phyloP scores from a whole-genome alignment of 2,797 vertebrate genomes.

The Huso huso region DNA sequence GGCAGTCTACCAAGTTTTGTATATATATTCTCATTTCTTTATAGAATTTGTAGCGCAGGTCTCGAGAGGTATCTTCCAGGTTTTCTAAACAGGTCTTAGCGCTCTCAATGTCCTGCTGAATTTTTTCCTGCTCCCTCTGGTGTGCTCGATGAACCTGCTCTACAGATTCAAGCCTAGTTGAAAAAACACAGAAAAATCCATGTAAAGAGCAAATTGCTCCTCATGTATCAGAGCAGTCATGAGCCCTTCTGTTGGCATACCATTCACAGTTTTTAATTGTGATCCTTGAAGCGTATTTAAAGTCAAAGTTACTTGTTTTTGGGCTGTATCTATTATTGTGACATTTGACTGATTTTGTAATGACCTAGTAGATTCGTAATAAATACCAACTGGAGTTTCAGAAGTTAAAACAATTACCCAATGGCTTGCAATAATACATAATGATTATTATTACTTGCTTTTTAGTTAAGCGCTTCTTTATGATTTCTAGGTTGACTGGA shows the following conservation, averaged over 20 bases:
- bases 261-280: no score
- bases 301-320: no score
- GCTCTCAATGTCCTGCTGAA: slow-evolving; percentile 58
- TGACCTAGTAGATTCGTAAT: no score
- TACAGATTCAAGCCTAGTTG: slow-evolving; percentile 66
- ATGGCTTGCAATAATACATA: no score
- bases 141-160: slow-evolving; percentile 74
- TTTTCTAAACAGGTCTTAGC: slow-evolving; percentile 58
- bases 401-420: no score
- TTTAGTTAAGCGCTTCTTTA: slow-evolving; percentile 72
- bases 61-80: slow-evolving; percentile 62
- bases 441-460: slow-evolving; percentile 52
- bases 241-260: no score
- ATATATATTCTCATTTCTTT: slow-evolving; percentile 68
- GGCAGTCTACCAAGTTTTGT: slow-evolving; percentile 81
- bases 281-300: no score
- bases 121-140: slow-evolving; percentile 73
- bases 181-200: not conserved
- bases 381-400: no score
- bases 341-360: no score
- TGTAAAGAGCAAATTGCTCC: no score
- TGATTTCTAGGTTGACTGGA: slow-evolving; percentile 58
- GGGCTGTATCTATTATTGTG: no score
- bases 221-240: no score
- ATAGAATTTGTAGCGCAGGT: slow-evolving; percentile 74